Base-by-base conservation (phyloP, 1,140 invertebrate species). In the Stenopsyche tienmushanensis region DNA sequence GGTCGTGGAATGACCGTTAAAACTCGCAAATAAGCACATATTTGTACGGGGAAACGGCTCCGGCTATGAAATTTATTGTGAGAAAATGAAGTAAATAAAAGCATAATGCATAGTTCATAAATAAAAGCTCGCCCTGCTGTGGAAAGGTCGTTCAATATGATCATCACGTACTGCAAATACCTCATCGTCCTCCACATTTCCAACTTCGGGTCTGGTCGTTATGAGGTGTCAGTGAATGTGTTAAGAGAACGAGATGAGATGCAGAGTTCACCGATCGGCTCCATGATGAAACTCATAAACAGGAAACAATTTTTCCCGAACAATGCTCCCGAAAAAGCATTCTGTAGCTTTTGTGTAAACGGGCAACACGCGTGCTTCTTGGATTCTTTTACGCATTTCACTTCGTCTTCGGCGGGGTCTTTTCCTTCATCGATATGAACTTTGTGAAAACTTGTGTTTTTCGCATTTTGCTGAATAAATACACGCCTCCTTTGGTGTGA, bases 151-250 rank as follows among this genome's bases (percentile, higher is more conserved):
- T 13, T 47, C 18, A 9, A 47, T 20, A 47, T 47, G 44, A 47
- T 47, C 8, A 47, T 47, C 44, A 47, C 44, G 44, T 47, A 47
- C 3, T 20, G 44, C 18, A 20, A 47, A 47, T 47, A 15, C 44
- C 44, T 47, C 44, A 47, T 47, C 10, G 10, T 47, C 44, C 10
- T 47, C 44, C 8, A 15, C 44, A 47, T 47, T 18, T 20, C 18
- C 17, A 7, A 18, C 8, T 18, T 20, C 18, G 5, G 8, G 34
- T 18, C 29, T 13, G 29, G 29, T 47, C 10, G 44, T 47, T 15
- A 47, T 20, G 44, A 47, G 44, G 44, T 47, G 44, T 15, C 18
- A 8, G 44, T 20, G 44, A 47, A 47, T 47, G 44, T 47, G 44
- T 20, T 20, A 15, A 18, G 34, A 39, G 34, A 18, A 47, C 44